Conservation (phyloP, 2,797 vertebrate genomes). For the Chaunax sp. region DNA sequence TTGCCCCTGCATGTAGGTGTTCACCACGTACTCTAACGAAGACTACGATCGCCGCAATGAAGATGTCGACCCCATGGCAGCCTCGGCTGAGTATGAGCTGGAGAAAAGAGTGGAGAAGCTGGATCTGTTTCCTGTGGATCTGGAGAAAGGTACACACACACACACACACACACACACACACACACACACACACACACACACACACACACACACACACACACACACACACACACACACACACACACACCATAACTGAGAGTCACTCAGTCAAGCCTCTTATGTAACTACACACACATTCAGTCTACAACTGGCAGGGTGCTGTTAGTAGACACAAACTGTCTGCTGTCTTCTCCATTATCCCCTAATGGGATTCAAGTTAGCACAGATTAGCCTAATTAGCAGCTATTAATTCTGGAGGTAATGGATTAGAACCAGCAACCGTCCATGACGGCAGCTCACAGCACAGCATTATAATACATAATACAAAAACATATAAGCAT, state of each 20-base stretch:
- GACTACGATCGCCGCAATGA: slow-evolving; percentile 97
- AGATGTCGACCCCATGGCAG: slow-evolving; percentile 97
- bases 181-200: slow-evolving; percentile 15
- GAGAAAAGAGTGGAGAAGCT: slow-evolving; percentile 97
- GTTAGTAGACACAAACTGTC: slow-evolving; percentile 39
- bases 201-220: slow-evolving; percentile 13
- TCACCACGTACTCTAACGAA: slow-evolving; percentile 96
- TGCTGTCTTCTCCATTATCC: slow-evolving; percentile 61
- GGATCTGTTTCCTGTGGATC: slow-evolving; percentile 95
- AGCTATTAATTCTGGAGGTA: slow-evolving; percentile 52
- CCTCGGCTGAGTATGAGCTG: slow-evolving; percentile 96
- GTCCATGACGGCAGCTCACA: slow-evolving; percentile 43
- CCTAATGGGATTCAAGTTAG: slow-evolving; percentile 73
- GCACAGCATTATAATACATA: neutral
- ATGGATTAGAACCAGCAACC: slow-evolving; percentile 59
- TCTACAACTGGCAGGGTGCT: slow-evolving; percentile 23
- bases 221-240: slow-evolving; percentile 12
- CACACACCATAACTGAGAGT: slow-evolving; percentile 40
- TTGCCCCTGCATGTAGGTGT: slow-evolving; percentile 84
- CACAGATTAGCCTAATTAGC: slow-evolving; percentile 79
- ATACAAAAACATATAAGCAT: neutral
- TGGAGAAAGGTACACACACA: slow-evolving; percentile 90
- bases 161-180: slow-evolving; percentile 9
- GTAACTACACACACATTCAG: slow-evolving; percentile 35
- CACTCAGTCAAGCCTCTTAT: slow-evolving; percentile 65